These are phyloP conservation scores for Drosophila multiciliata DNA, from an alignment of 2,888 invertebrate species.

Conservation along the genomic window DNA sequence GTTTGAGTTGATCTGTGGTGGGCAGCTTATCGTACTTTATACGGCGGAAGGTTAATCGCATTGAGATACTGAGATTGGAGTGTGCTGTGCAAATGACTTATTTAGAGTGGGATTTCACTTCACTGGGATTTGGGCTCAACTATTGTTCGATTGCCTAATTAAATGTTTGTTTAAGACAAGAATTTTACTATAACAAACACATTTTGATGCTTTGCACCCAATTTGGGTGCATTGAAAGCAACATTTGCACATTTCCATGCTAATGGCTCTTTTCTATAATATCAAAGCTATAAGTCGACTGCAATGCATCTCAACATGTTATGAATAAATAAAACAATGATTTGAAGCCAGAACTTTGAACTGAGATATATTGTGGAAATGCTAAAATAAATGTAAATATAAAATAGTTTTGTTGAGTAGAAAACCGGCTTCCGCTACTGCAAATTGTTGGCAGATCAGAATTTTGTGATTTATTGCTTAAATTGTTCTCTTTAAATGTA, in stretches of 20 bases:
- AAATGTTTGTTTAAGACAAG: constrained; percentile 19
- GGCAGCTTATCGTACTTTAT: constrained; percentile 23
- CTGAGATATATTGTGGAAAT: background rate
- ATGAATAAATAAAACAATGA: constrained; percentile 1
- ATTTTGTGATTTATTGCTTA: background rate
- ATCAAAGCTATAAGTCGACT: constrained; percentile 8
- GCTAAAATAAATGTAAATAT: background rate
- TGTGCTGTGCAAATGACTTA: constrained; percentile 3
- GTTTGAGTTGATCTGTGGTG: constrained; percentile 20
- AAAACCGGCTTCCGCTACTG: background rate
- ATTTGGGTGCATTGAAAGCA: background rate
- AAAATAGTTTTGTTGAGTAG: background rate
- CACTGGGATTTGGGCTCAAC: constrained; percentile 11
- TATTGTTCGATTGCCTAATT: constrained; percentile 8
- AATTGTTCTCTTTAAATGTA: background rate
- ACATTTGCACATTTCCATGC: constrained; percentile 10
- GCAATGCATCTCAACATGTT: constrained; percentile 4
- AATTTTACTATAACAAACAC: background rate
- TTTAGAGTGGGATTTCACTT: constrained; percentile 15
- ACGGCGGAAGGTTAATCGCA: constrained; percentile 28
- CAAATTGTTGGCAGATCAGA: background rate
- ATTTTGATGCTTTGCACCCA: background rate
- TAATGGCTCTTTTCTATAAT: constrained; percentile 18
- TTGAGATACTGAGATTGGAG: constrained; percentile 37
- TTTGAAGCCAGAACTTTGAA: background rate